Evolutionary conservation across 37 sponge, comb jelly and placozoan species (phyloP).

Genomic region (Cliona cf. orientalis): DNA sequence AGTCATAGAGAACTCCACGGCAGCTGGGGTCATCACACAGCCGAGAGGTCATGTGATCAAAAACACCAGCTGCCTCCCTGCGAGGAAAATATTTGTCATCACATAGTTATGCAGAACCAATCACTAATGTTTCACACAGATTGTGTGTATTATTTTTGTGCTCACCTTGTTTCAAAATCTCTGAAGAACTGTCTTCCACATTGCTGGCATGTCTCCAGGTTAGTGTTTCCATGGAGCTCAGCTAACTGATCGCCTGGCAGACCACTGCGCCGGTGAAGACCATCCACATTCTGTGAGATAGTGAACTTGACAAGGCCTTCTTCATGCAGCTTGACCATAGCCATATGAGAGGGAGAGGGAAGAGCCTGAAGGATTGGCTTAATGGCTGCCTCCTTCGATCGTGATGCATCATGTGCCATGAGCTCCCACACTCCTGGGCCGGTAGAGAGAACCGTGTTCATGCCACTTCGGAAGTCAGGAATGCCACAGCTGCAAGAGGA

Average conservation of each 20-base stretch:
- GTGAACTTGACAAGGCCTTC: constrained; percentile 71
- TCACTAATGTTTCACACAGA: too few relatives aligned
- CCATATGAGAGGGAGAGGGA: constrained; percentile 87
- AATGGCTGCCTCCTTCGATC: constrained; percentile 4
- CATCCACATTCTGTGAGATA: constrained; percentile 88
- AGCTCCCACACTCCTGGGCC: constrained; percentile 95
- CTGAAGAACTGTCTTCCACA: constrained; percentile 84
- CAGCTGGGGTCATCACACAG: constrained; percentile 83
- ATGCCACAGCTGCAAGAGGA: constrained; percentile 65
- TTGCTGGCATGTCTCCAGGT: constrained; percentile 81
- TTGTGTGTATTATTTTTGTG: not conserved
- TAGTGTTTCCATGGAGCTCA: constrained; percentile 94
- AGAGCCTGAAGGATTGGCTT: constrained; percentile 56
- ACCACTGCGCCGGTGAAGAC: constrained; percentile 87
- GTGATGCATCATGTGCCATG: constrained; percentile 39
- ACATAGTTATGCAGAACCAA: not conserved
- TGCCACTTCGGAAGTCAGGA: constrained; percentile 92
- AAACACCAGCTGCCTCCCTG: constrained; percentile 61
- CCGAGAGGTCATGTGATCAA: constrained; percentile 75
- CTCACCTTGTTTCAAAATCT: constrained; percentile 85
- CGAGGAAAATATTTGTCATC: not conserved
- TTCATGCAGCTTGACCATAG: constrained; percentile 83
- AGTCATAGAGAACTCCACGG: constrained; percentile 68
- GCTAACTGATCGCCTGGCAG: constrained; percentile 64
- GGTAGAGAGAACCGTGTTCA: constrained; percentile 90